Percentiles rank a stretch among this genome's conserved stretches.
Conservation (phyloP, 2,797 vertebrate species). For the Danio tinwini region DNA sequence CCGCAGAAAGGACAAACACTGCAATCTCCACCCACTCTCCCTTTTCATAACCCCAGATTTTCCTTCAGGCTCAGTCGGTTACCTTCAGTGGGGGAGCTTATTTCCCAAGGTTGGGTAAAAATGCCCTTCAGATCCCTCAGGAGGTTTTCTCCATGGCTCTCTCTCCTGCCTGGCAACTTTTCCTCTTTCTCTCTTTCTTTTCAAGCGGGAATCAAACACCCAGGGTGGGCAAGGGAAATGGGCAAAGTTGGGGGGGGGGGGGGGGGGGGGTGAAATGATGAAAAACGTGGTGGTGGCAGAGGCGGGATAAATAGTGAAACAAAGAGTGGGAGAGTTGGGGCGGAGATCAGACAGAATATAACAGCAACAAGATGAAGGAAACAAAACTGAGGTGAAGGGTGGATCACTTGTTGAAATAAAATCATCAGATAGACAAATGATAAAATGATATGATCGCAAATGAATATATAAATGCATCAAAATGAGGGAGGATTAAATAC, state of each 20-base stretch:
- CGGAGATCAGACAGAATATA: slow-evolving; percentile 6
- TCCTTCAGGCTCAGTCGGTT: slow-evolving; percentile 65
- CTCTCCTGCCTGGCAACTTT: slow-evolving; percentile 75
- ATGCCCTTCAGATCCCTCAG: slow-evolving; percentile 83
- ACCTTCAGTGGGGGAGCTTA: slow-evolving; percentile 80
- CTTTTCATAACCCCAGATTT: slow-evolving; percentile 45
- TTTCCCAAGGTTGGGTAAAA: slow-evolving; percentile 82
- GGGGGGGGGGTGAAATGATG: background rate
- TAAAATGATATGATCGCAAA: slow-evolving; percentile 12
- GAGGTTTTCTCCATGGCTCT: slow-evolving; percentile 78
- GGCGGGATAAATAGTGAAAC: background rate
- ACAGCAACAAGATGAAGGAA: slow-evolving; percentile 37
- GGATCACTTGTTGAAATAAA: slow-evolving; percentile 15
- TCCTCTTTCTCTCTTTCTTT: slow-evolving; percentile 64
- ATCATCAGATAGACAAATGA: slow-evolving; percentile 14
- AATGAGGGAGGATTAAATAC: background rate
- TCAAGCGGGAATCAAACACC: slow-evolving; percentile 71
- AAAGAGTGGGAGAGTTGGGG: slow-evolving; percentile 24
- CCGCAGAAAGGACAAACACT: slow-evolving; percentile 34
- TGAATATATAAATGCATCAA: slow-evolving; percentile 4
- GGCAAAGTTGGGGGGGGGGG: background rate
- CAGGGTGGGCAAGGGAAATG: slow-evolving; percentile 38
- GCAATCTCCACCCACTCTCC: slow-evolving; percentile 23
- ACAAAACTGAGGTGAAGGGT: slow-evolving; percentile 13
- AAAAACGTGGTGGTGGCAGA: background rate